These are phyloP conservation scores for Conops quadrifasciatus DNA, from an alignment of 2,888 invertebrate species.

Conservation along the genomic window DNA sequence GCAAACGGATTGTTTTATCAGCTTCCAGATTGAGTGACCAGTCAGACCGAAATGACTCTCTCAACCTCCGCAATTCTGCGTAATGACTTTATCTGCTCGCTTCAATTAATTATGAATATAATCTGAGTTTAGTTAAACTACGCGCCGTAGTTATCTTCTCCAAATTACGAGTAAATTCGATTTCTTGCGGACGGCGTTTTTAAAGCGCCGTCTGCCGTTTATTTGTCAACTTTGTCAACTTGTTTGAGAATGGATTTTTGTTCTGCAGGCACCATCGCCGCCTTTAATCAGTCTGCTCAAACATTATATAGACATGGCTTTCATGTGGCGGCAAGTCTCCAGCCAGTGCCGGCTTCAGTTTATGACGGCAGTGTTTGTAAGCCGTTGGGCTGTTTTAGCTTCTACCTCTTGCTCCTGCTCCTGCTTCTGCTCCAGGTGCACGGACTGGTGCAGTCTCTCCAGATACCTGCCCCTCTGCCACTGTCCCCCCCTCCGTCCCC, in stretches of 20 bases:
- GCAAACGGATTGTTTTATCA: too few species aligned
- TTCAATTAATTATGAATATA: too few species aligned
- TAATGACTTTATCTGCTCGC: too few species aligned
- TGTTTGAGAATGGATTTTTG: background rate
- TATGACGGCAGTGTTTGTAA: slow-evolving; percentile 7
- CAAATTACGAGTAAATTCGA: too few species aligned
- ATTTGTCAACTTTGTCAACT: too few species aligned
- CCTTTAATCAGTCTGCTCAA: background rate
- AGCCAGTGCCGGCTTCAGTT: background rate
- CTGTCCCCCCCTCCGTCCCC: background rate
- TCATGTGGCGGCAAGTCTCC: background rate
- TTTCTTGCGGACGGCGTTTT: too few species aligned
- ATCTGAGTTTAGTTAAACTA: too few species aligned
- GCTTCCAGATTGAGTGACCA: too few species aligned
- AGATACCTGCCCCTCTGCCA: background rate
- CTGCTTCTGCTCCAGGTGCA: slow-evolving; percentile 13
- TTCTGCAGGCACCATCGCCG: background rate
- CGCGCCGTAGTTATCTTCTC: too few species aligned
- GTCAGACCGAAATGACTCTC: too few species aligned
- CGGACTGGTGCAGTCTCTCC: background rate
- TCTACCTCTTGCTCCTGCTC: slow-evolving; percentile 4
- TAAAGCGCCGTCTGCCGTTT: too few species aligned
- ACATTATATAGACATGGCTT: background rate
- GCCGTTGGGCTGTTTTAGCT: background rate
- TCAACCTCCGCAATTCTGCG: too few species aligned